Evolutionary conservation across 2,888 invertebrate genomes (phyloP), one percentile per base, ranked within the genome.

Genomic region (Tipula helvola): DNA sequence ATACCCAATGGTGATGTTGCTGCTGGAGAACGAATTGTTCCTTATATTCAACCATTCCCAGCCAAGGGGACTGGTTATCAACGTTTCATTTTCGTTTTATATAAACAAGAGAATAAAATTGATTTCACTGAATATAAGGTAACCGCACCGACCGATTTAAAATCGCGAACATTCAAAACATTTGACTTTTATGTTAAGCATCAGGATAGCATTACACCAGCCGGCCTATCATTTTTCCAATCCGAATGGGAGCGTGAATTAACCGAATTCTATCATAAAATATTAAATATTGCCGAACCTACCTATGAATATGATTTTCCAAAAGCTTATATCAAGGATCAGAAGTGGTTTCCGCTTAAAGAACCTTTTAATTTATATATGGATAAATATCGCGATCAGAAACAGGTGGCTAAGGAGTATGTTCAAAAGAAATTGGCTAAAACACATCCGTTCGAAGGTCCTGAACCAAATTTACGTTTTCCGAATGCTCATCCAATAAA

Each of bases 21-120:
- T 10, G 94, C 95, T 89, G 98, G 98, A 28, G 96, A 98, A 88
- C 93, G 94, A 4, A 89, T 98, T 87, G 94, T 95, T 36, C 94
- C 96, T 88, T 99, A 99, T 92, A 91, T 99, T 88, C 97, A 95
- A 89, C 98, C 99, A 0, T 96, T 99, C 90, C 98, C 99, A 41
- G 94, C 97, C 1, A 95, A 95, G 90, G 99, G 99, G 7, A 95
- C 97, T 85, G 99, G 99, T 0, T 98, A 94, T 91, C 98, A 98
- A 90, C 94, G 99, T 90, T 96, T 96, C 90, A 94, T 96, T 28
- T 99, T 98, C 92, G 92, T 99, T 86, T 93, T 99, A 4, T 99
- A 98, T 90, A 96, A 98, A 90, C 99, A 99, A 91, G 93, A 95
- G 83, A 92, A 93, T 87, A 93, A 92, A 89, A 90, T 98, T 0